Evolutionary conservation across 2,888 invertebrate genomes (phyloP).

Genomic region (Tachina lurida): DNA sequence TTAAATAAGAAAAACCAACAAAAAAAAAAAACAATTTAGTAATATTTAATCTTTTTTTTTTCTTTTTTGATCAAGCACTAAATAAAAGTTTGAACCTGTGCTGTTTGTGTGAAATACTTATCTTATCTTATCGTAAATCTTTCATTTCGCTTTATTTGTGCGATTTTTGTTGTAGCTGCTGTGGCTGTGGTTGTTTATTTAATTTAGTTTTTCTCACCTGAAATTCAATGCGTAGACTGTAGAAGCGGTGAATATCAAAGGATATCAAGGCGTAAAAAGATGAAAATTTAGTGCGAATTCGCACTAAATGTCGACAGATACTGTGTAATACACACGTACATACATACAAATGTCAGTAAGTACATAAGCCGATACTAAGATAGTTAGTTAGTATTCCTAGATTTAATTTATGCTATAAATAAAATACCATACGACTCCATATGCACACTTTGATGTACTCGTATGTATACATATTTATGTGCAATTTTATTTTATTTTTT

Average conservation of each 20-base stretch:
- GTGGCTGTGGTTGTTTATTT: slow-evolving; percentile 29
- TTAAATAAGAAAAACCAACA: slow-evolving; percentile 19
- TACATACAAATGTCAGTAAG: not conserved
- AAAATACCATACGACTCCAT: not conserved
- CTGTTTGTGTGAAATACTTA: slow-evolving; percentile 15
- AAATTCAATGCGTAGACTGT: slow-evolving; percentile 34
- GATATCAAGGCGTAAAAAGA: slow-evolving; percentile 68
- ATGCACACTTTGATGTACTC: not conserved
- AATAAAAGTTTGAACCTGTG: slow-evolving; percentile 66
- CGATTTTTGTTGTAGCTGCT: slow-evolving; percentile 18
- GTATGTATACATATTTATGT: slow-evolving; percentile 44
- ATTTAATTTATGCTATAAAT: slow-evolving; percentile 51
- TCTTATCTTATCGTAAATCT: slow-evolving; percentile 64
- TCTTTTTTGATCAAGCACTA: slow-evolving; percentile 39
- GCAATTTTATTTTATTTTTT: not conserved
- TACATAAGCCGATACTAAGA: slow-evolving; percentile 21
- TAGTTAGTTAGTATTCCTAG: slow-evolving; percentile 49
- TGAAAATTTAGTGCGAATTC: slow-evolving; percentile 64
- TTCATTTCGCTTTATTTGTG: slow-evolving; percentile 55
- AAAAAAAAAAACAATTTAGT: not conserved
- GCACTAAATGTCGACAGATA: slow-evolving; percentile 45
- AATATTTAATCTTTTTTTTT: no score
- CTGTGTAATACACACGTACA: slow-evolving; percentile 20
- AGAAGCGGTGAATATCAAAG: slow-evolving; percentile 67
- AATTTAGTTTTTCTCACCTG: slow-evolving; percentile 46